A percentile compares a stretch with the other conserved stretches of the same genome.
Evolutionary conservation across 2,797 vertebrate genomes (phyloP).

Genomic region (Crypturellus tataupa): DNA sequence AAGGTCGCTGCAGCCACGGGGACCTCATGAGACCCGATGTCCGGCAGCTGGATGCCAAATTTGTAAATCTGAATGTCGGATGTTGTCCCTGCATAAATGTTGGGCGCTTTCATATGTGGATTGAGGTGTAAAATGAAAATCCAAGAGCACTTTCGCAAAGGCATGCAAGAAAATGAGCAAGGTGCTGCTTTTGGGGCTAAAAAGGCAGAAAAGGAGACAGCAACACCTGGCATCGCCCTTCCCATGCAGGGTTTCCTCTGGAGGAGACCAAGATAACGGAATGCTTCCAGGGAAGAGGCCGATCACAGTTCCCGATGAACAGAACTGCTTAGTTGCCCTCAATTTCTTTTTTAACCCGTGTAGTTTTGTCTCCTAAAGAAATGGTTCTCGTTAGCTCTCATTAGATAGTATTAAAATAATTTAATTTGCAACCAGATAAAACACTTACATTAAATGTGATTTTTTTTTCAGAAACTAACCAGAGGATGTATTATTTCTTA

Average conservation of each 20-base stretch:
- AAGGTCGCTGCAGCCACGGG: not conserved
- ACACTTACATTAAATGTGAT: constrained; percentile 4
- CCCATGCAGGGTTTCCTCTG: not conserved
- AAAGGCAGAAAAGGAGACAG: not conserved
- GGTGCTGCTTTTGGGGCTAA: too few species aligned
- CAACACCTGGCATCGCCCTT: not conserved
- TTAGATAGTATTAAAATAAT: not conserved
- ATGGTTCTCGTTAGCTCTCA: constrained; percentile 35
- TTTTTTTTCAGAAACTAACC: not conserved
- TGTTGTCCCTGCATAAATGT: not conserved
- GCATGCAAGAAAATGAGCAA: not conserved
- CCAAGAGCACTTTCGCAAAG: not conserved
- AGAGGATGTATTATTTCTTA: not conserved
- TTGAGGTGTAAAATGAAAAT: not conserved
- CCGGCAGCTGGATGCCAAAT: not conserved
- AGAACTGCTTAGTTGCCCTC: not conserved
- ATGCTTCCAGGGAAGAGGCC: not conserved
- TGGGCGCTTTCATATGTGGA: not conserved
- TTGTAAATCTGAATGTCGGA: not conserved
- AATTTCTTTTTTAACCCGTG: constrained; percentile 7
- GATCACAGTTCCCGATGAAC: not conserved
- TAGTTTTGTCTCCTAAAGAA: constrained; percentile 27
- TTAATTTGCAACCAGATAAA: not conserved
- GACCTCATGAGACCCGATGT: not conserved
- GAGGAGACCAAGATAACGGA: not conserved